Evolutionary conservation across 2,797 vertebrate species (phyloP), one percentile per base, ranked within the genome.

Genomic region (Pangasius krempfi): DNA sequence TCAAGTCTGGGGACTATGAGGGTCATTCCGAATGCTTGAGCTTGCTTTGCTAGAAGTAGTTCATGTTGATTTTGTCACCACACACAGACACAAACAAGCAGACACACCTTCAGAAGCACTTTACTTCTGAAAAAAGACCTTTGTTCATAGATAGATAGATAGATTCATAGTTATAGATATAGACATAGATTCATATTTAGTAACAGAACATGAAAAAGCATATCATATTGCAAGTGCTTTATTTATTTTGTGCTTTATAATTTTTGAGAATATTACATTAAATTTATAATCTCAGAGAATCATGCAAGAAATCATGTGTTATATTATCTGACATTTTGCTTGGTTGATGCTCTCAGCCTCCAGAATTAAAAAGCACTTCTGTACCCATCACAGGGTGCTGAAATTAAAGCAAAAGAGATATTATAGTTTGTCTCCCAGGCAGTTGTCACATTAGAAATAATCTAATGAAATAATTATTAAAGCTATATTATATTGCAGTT

Each of bases 171-270:
- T n/a, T 52, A n/a, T 33, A 33, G 33, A 33, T 33, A 33, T 33
- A 33, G 33, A 33, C 33, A 73, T 44, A 12, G 72, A 73, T 73
- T 50, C 6, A 1, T 40, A 18, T n/a, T n/a, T 52, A n/a, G 13
- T n/a, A 27, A 80, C 22, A 25, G 16, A 37, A 60, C 54, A 81
- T 60, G 72, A 37, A 88, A 88, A 72, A 66, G 5, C 9, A 66
- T 62, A 1, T 66, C 12, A 40, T 66, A 76, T 56, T 78, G 87
- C 56, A 76, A 20, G 22, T 52, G 70, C 25, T 88, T 84, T 84
- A 88, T 88, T 88, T 50, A 33, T n/a, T 79, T 27, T 83, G 14
- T 27, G 13, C 44, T 60, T 88, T 60, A 62, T 62, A 40, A 84
- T 88, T 84, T 60, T 54, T 25, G 20, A 13, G 1, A 58, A 58